These are phyloP conservation scores for Eurypyga helias DNA, from an alignment of 2,113 vertebrate species.

Conservation along the genomic window DNA sequence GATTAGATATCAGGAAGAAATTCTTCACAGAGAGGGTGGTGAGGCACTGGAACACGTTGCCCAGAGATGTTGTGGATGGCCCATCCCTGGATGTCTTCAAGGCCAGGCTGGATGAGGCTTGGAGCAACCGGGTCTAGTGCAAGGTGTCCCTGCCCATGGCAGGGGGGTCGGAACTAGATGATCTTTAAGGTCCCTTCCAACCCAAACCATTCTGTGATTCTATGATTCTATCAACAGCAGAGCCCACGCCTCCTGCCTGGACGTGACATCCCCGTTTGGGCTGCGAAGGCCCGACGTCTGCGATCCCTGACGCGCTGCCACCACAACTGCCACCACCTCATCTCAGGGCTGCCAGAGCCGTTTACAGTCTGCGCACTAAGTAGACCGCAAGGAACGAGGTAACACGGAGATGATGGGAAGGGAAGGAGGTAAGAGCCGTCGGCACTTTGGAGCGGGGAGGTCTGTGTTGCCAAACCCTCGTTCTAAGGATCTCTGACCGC, in stretches of 20 bases:
- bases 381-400: background rate
- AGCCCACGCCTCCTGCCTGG: background rate
- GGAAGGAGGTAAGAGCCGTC: rapidly evolving
- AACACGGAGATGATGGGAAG: background rate
- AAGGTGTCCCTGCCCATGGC: too few relatives aligned
- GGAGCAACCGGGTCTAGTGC: too few relatives aligned
- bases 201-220: too few relatives aligned
- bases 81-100: too few relatives aligned
- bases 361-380: rapidly evolving
- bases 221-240: too few relatives aligned
- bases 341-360: rapidly evolving
- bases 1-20: too few relatives aligned
- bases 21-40: too few relatives aligned
- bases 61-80: too few relatives aligned
- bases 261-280: background rate
- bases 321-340: background rate
- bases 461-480: background rate
- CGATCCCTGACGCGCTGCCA: background rate
- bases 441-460: background rate
- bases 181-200: too few relatives aligned
- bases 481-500: rapidly evolving
- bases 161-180: too few relatives aligned
- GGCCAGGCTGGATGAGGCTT: too few relatives aligned
- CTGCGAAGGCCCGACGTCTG: background rate
- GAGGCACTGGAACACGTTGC: too few relatives aligned